Percentiles rank a stretch among this genome's conserved stretches.
Evolutionary conservation across 2,888 invertebrate genomes (phyloP).

Genomic region (Stenoptilia bipunctidactyla): DNA sequence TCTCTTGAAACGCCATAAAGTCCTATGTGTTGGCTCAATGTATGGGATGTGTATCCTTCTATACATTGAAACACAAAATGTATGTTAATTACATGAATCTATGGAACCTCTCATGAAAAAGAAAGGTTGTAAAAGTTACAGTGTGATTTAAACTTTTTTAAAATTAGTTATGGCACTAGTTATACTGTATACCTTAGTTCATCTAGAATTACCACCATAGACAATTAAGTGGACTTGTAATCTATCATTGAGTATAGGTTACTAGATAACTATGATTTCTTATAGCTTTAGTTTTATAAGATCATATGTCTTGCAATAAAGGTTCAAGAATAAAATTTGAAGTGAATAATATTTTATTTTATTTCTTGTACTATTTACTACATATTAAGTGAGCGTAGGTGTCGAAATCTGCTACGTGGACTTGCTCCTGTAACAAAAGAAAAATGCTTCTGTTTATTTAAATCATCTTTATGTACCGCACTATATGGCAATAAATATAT

Average conservation of each 20-base stretch:
- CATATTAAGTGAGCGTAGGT: constrained; percentile 65
- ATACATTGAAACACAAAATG: constrained; percentile 33
- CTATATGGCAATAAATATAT: no score
- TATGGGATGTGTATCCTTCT: constrained; percentile 38
- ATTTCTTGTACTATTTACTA: constrained; percentile 16
- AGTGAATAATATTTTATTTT: constrained; percentile 25
- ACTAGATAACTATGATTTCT: neutral
- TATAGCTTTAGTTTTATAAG: constrained; percentile 1
- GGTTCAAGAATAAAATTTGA: constrained; percentile 52
- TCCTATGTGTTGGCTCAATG: constrained; percentile 26
- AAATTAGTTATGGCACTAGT: no score
- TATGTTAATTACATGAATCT: constrained; percentile 15
- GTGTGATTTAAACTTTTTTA: no score
- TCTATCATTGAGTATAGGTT: neutral
- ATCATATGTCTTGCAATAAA: constrained; percentile 25
- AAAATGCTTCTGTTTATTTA: constrained; percentile 5
- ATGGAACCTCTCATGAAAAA: constrained; percentile 7
- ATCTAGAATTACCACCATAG: no score
- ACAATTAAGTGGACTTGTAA: no score
- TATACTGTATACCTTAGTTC: no score
- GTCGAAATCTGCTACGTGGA: constrained; percentile 76
- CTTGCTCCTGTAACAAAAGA: constrained; percentile 73
- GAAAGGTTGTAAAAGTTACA: no score
- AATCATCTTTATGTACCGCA: neutral
- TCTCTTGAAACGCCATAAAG: neutral